Percentiles rank a stretch among this genome's conserved stretches.
Evolutionary conservation across 2,888 invertebrate genomes (phyloP).

Genomic region (Tenodera sinensis): DNA sequence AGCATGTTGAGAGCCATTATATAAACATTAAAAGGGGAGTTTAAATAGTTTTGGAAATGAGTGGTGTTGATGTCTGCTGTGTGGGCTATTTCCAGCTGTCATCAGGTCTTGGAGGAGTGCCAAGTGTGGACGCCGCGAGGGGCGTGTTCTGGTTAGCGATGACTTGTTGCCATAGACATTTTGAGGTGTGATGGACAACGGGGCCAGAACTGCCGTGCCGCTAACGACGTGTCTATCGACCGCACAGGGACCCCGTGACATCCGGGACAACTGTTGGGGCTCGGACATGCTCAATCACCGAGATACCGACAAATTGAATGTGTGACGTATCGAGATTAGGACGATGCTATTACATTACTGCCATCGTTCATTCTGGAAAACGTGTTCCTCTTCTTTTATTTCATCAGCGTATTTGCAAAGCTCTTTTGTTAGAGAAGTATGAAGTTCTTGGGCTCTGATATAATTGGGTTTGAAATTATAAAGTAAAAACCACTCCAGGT

Average conservation of each 20-base stretch:
- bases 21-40: too few species aligned
- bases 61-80: background rate
- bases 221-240: background rate
- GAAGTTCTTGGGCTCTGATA: too few species aligned
- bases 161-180: background rate
- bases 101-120: background rate
- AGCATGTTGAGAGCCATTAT: too few species aligned
- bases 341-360: too few species aligned
- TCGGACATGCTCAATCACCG: background rate
- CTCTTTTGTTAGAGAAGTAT: too few species aligned
- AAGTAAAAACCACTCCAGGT: too few species aligned
- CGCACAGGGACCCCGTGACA: background rate
- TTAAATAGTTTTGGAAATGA: too few species aligned
- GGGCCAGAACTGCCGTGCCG: background rate
- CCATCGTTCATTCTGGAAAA: too few species aligned
- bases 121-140: background rate
- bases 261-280: background rate
- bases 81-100: background rate
- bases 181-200: background rate
- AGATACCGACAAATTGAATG: background rate
- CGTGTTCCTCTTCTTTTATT: too few species aligned
- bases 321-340: background rate
- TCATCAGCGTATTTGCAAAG: too few species aligned
- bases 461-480: too few species aligned
- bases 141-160: background rate